These are phyloP conservation scores for Monochamus saltuarius DNA, from an alignment of 1,140 invertebrate genomes.

Conservation along the genomic window DNA sequence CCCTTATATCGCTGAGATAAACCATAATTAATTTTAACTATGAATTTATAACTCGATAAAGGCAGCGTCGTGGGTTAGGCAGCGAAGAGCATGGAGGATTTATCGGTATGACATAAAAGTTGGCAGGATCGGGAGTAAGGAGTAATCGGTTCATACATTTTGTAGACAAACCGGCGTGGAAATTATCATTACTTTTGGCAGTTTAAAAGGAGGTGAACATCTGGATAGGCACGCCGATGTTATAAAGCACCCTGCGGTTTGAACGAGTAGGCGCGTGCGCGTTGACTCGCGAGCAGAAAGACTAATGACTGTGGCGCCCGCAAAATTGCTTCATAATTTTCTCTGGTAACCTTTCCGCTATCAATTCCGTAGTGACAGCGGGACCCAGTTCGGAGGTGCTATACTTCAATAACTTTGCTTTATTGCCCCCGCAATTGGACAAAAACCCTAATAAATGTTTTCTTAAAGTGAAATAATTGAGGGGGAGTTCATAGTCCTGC, in stretches of 20 bases:
- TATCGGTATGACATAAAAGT: neutral
- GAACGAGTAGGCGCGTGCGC: slow-evolving; percentile 20
- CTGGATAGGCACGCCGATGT: slow-evolving; percentile 34
- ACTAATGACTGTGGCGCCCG: slow-evolving; percentile 47
- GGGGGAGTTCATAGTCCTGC: slow-evolving; percentile 12
- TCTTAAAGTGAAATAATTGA: slow-evolving; percentile 34
- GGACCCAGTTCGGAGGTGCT: slow-evolving; percentile 32
- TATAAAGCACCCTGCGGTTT: slow-evolving; percentile 36
- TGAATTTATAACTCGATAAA: too few species aligned
- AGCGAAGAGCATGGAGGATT: too few species aligned
- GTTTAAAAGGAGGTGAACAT: slow-evolving; percentile 33
- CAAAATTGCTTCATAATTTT: slow-evolving; percentile 52
- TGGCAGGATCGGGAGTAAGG: neutral
- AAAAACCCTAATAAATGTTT: slow-evolving; percentile 27
- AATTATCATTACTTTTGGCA: slow-evolving; percentile 33
- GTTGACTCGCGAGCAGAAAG: slow-evolving; percentile 29
- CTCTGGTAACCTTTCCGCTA: slow-evolving; percentile 49
- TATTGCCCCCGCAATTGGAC: slow-evolving; percentile 19
- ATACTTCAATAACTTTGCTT: slow-evolving; percentile 43
- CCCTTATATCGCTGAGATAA: too few species aligned
- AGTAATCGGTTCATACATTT: slow-evolving; percentile 16
- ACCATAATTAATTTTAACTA: too few species aligned
- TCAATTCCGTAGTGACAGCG: slow-evolving; percentile 44
- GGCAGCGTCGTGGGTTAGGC: too few species aligned
- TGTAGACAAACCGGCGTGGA: slow-evolving; percentile 18